A percentile compares a stretch with the other conserved stretches of the same genome.
These are phyloP conservation scores for Taenaris catops DNA, from an alignment of 2,888 invertebrate species.

Conservation along the genomic window DNA sequence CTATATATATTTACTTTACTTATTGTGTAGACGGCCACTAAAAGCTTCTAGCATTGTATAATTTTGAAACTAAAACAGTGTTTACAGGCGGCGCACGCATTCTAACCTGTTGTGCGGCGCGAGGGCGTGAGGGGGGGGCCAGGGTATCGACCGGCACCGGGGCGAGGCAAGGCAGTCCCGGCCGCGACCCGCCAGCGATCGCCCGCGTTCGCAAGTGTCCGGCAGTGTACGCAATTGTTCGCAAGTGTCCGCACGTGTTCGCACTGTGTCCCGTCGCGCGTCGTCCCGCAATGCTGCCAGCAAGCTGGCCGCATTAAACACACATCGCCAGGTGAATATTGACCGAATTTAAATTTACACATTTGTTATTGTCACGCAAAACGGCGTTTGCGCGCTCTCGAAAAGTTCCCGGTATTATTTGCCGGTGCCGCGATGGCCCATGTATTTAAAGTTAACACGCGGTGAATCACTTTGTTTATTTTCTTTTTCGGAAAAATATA, in stretches of 20 bases:
- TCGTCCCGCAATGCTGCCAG: constrained; percentile 52
- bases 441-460: too few relatives aligned
- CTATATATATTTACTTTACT: too few relatives aligned
- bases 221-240: constrained; percentile 20
- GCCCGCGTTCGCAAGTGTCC: constrained; percentile 11
- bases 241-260: constrained; percentile 28
- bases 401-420: too few relatives aligned
- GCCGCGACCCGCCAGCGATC: constrained; percentile 32
- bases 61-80: constrained; percentile 17
- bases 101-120: constrained; percentile 59
- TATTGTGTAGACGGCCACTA: too few relatives aligned
- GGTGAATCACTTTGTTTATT: too few relatives aligned
- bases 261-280: constrained; percentile 19
- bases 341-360: too few relatives aligned
- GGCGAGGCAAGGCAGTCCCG: constrained; percentile 46
- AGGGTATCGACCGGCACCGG: constrained; percentile 59
- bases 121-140: constrained; percentile 17
- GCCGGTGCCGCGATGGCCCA: too few relatives aligned
- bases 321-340: constrained; percentile 49
- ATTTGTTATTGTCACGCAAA: constrained; percentile 1
- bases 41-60: constrained; percentile 14
- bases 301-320: constrained; percentile 48
- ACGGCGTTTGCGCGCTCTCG: not conserved
- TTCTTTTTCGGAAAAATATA: too few relatives aligned
- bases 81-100: constrained; percentile 59